Evolutionary conservation across 2,113 vertebrate genomes (phyloP).

Genomic region (Andinoacara biseriatus): DNA sequence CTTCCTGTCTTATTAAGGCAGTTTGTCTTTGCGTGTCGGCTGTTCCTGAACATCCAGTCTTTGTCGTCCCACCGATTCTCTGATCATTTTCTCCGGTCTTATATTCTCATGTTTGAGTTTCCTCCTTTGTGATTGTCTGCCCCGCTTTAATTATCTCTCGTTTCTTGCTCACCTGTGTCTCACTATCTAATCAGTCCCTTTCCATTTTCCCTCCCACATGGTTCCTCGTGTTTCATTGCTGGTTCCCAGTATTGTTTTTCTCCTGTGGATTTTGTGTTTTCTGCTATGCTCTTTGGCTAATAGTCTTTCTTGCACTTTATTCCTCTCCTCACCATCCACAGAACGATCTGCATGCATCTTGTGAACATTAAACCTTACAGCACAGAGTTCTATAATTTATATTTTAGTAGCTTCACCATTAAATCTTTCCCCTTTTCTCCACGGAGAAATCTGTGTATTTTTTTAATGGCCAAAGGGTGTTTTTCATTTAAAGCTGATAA

Average conservation of each 20-base stretch:
- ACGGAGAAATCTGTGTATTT: not conserved
- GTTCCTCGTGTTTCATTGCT: too few species aligned
- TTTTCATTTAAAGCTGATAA: not conserved
- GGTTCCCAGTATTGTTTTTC: not conserved
- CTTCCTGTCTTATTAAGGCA: too few species aligned
- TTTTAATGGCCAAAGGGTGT: not conserved
- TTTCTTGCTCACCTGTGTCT: not conserved
- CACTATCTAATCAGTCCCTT: too few species aligned
- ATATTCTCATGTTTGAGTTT: not conserved
- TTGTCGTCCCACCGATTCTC: not conserved
- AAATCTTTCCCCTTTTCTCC: not conserved
- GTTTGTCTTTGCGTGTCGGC: too few species aligned
- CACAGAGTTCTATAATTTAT: not conserved
- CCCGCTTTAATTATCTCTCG: not conserved
- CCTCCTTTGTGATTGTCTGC: not conserved
- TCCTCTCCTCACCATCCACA: not conserved
- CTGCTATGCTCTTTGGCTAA: too few species aligned
- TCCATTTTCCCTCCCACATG: too few species aligned
- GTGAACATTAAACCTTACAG: too few species aligned
- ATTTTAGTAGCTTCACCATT: not conserved
- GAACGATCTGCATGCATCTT: not conserved
- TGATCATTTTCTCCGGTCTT: not conserved
- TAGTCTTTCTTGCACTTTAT: rapidly evolving
- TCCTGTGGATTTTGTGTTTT: not conserved
- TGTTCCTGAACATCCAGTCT: too few species aligned